phyloP scores from a whole-genome alignment of 2,888 invertebrate genomes.

The Byasa hedistus region DNA sequence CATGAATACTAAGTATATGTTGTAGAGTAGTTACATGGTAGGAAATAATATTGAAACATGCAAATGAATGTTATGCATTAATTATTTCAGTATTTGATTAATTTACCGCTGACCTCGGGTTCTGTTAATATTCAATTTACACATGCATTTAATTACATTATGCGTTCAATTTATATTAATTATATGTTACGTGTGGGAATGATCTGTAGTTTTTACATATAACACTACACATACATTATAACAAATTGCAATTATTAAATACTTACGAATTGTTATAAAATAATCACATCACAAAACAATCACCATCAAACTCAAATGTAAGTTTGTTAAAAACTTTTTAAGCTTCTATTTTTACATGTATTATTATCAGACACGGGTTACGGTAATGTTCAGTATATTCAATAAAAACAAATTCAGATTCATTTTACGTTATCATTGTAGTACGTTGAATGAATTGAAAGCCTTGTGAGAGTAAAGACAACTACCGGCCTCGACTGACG shows the following conservation, averaged over 20 bases:
- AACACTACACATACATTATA: background rate
- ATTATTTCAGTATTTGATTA: background rate
- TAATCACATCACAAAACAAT: constrained; percentile 68
- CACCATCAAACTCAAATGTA: constrained; percentile 57
- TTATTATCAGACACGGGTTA: constrained; percentile 61
- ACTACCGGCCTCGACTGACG: constrained; percentile 45
- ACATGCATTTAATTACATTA: constrained; percentile 3
- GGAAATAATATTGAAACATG: too few species aligned
- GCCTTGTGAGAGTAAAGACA: constrained; percentile 39
- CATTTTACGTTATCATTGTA: constrained; percentile 64
- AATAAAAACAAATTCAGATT: constrained; percentile 43
- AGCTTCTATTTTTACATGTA: constrained; percentile 38
- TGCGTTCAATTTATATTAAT: constrained; percentile 1
- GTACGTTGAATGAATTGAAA: constrained; percentile 38
- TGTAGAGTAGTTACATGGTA: too few species aligned
- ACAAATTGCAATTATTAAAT: constrained; percentile 25
- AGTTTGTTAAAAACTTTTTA: constrained; percentile 46
- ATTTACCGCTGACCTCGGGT: background rate
- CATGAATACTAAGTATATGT: too few species aligned
- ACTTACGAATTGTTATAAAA: constrained; percentile 51
- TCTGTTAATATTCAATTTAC: constrained; percentile 2
- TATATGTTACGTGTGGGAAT: background rate
- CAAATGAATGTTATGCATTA: background rate
- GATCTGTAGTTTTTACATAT: background rate
- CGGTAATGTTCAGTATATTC: constrained; percentile 44